phyloP scores from a whole-genome alignment of 2,888 invertebrate species.

The Netelia fuscicornis region DNA sequence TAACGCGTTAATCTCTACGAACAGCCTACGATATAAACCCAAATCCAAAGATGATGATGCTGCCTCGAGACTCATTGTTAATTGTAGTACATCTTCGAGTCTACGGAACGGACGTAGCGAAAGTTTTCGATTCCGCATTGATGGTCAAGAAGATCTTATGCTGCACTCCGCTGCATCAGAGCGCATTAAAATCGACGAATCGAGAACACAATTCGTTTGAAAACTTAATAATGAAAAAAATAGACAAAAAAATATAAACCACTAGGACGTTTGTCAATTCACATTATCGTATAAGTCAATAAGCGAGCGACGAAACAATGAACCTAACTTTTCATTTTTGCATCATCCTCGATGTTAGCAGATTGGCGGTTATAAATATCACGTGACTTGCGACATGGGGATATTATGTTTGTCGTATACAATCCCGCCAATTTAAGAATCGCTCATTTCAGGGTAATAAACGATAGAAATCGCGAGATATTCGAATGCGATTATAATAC shows the following conservation, averaged over 20 bases:
- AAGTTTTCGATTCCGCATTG: slow-evolving; percentile 42
- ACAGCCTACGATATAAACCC: background rate
- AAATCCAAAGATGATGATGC: background rate
- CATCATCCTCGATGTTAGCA: too few species aligned
- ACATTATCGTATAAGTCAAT: too few species aligned
- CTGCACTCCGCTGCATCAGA: slow-evolving; percentile 10
- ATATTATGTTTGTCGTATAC: too few species aligned
- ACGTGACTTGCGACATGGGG: too few species aligned
- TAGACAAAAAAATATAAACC: slow-evolving; percentile 7
- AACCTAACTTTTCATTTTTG: too few species aligned
- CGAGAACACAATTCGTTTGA: slow-evolving; percentile 1
- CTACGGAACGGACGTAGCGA: slow-evolving; percentile 23
- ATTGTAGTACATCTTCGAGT: background rate
- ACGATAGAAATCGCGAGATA: too few species aligned
- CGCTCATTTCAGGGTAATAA: too few species aligned
- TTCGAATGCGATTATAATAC: too few species aligned
- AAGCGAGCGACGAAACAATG: too few species aligned
- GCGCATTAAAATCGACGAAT: slow-evolving; percentile 11
- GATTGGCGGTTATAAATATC: too few species aligned
- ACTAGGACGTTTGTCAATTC: too few species aligned
- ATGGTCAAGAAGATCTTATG: slow-evolving; percentile 31
- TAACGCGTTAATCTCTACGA: background rate
- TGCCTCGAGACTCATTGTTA: background rate
- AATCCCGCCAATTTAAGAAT: too few species aligned
- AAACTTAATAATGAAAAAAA: background rate